Base-by-base conservation (phyloP, 2,113 vertebrate genomes). In the Tapirus terrestris region DNA sequence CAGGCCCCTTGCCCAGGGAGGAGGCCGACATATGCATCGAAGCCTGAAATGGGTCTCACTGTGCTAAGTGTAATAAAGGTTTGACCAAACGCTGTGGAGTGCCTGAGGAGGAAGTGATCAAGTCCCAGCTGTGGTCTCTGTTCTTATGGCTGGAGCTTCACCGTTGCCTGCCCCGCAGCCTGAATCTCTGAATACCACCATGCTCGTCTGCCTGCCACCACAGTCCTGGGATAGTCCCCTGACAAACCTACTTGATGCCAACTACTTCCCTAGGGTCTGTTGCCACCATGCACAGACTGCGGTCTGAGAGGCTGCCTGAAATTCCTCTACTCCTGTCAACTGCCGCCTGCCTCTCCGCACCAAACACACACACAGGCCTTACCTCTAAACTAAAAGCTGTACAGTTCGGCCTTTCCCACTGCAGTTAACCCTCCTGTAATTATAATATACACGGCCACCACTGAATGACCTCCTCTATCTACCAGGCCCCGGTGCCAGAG, bases 261-360 rank as follows among this genome's bases (percentile, higher is more conserved):
- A 23, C 21, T 20, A 4, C 68, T 20, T 33, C 36, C 33, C 31
- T 29, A 6, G 5, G 17, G 3, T 58, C 20, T 88, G n/a, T 3
- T 48, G 43, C 61, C 48, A 8, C 21, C 36, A 1, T 6, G 36
- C 29, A 8, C 14, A 13, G 68, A 80, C 45, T 27, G 29, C 12
- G 16, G 56, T 58, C 83, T 56, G 27, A 29, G 67, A 56, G 75
- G 58, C 45, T 75, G 61, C 60, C 60, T 60, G 80, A 20, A 39
- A 33, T 36, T 60, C 31, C 53, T 70, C 56, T 39, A 8, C 4
- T 39, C 73, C 23, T 63, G 18, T 43, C 14, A 8, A 8, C 2
- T 25, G 60, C 36, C 4, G 0, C 39, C 2, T 2, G 1, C 25
- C 33, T 9, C 60, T 6, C 12, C 27, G 18, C 45, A 85, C 39